Evolutionary conservation across 2,888 invertebrate genomes (phyloP).

Genomic region (Xanthostigma xanthostigma): DNA sequence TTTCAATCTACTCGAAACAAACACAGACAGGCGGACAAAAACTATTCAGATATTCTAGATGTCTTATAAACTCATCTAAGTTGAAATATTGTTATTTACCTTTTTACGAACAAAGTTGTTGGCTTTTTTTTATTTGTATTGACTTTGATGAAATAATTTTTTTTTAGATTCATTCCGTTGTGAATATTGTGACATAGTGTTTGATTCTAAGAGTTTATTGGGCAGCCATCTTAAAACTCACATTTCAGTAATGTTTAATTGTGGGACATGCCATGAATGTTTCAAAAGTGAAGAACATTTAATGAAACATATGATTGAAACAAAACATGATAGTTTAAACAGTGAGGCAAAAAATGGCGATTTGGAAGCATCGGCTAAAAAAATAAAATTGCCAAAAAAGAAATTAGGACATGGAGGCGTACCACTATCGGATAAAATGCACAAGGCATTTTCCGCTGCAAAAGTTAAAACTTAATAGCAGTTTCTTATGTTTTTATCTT

Average conservation of each 20-base stretch:
- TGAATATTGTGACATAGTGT: neutral
- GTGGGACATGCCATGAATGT: neutral
- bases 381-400: constrained; percentile 6
- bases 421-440: constrained; percentile 16
- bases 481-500: no score
- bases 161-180: neutral
- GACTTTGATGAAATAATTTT: neutral
- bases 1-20: no score
- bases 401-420: constrained; percentile 18
- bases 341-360: constrained; percentile 17
- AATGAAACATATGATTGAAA: neutral
- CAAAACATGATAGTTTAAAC: neutral
- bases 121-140: neutral
- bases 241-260: neutral
- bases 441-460: constrained; percentile 14
- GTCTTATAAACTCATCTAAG: no score
- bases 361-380: constrained; percentile 21
- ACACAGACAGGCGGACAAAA: no score
- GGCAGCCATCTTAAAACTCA: neutral
- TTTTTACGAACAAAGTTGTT: no score
- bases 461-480: no score
- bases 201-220: neutral
- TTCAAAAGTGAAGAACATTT: neutral
- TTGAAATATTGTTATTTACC: no score
- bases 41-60: no score